Conservation (phyloP, 2,888 invertebrate species). For the Ctenicera cuprea region DNA sequence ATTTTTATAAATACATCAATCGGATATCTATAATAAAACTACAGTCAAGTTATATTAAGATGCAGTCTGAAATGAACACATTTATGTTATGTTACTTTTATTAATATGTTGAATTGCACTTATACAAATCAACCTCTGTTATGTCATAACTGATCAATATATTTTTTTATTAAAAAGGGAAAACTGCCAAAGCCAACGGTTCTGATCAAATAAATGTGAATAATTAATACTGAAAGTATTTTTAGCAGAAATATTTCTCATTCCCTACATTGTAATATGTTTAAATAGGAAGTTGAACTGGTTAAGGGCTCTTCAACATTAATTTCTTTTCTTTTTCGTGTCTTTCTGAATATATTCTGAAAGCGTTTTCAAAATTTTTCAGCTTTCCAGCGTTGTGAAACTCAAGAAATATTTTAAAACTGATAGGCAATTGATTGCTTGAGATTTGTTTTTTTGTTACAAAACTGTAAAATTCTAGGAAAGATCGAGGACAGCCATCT, state of each 20-base stretch:
- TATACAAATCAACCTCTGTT: neutral
- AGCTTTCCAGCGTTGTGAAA: slow-evolving; percentile 64
- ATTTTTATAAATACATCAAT: no score
- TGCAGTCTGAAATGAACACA: no score
- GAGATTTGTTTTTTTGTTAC: slow-evolving; percentile 65
- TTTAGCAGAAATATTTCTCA: no score
- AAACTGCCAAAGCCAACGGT: no score
- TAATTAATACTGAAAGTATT: no score
- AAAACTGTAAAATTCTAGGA: slow-evolving; percentile 63
- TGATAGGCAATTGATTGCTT: slow-evolving; percentile 62
- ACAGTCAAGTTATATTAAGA: no score
- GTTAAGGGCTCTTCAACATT: neutral
- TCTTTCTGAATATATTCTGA: slow-evolving; percentile 53
- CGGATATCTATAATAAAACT: no score
- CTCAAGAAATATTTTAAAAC: slow-evolving; percentile 64
- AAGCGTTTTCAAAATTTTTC: slow-evolving; percentile 57
- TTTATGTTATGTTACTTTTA: no score
- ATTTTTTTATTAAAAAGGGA: no score
- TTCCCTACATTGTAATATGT: no score
- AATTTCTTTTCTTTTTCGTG: slow-evolving; percentile 34
- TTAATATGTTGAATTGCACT: neutral
- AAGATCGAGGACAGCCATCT: slow-evolving; percentile 59
- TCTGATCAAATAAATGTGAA: no score
- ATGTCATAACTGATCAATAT: neutral
- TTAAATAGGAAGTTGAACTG: no score